phyloP scores from a whole-genome alignment of 2,888 invertebrate genomes.

The Eupithecia pulchellata region DNA sequence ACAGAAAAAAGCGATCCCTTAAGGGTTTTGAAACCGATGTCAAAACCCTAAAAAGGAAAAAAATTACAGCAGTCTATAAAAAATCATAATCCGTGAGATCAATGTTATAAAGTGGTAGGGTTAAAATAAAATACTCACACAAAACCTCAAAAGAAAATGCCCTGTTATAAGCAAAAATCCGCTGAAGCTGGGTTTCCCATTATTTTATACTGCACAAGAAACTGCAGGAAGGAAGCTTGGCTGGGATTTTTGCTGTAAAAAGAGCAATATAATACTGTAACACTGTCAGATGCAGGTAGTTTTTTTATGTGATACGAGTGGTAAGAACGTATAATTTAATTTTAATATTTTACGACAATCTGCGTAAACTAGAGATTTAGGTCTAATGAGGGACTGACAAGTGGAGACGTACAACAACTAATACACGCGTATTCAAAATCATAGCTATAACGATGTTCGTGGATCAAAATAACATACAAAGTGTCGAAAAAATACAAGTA shows the following conservation, averaged over 20 bases:
- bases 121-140: slow-evolving; percentile 58
- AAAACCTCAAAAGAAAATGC: slow-evolving; percentile 45
- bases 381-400: not conserved
- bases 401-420: not conserved
- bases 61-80: not conserved
- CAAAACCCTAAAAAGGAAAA: too few species aligned
- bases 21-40: too few species aligned
- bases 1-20: too few species aligned
- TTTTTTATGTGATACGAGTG: slow-evolving; percentile 33
- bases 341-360: not conserved
- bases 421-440: not conserved
- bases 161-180: slow-evolving; percentile 55
- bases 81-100: not conserved
- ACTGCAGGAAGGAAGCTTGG: slow-evolving; percentile 59
- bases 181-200: slow-evolving; percentile 50
- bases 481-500: slow-evolving; percentile 5
- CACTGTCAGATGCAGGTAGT: slow-evolving; percentile 49
- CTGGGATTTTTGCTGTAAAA: slow-evolving; percentile 54
- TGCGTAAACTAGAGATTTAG: not conserved
- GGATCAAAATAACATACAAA: not conserved
- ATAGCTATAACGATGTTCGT: not conserved
- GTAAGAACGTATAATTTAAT: not conserved
- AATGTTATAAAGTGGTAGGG: not conserved
- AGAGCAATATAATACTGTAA: slow-evolving; percentile 53
- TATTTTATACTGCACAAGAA: slow-evolving; percentile 62